These are phyloP conservation scores for Pogonocherus hispidulus DNA, from an alignment of 2,888 invertebrate species.

Conservation along the genomic window DNA sequence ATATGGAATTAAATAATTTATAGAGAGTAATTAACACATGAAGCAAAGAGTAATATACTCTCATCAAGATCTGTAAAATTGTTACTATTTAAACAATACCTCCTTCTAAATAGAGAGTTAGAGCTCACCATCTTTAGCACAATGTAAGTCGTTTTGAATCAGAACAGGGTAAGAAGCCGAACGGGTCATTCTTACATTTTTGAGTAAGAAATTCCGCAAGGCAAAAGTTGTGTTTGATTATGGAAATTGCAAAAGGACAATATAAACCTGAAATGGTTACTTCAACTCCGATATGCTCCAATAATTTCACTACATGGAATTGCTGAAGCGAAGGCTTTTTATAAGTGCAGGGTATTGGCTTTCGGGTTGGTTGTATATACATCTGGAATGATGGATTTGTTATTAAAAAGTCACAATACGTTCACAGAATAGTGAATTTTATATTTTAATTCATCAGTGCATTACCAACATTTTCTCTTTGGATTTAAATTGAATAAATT, in stretches of 20 bases:
- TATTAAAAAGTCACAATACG: too few species aligned
- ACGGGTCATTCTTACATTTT: neutral
- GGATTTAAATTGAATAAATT: too few species aligned
- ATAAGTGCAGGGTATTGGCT: neutral
- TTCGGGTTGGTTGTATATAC: too few species aligned
- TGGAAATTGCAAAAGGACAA: slow-evolving; percentile 1
- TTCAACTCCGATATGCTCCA: neutral
- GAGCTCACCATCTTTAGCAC: neutral
- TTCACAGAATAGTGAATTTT: too few species aligned
- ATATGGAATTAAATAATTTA: too few species aligned
- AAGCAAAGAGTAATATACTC: too few species aligned
- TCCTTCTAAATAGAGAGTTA: neutral
- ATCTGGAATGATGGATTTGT: too few species aligned
- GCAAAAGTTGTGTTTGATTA: slow-evolving; percentile 12
- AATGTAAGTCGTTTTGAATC: neutral
- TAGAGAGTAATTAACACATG: too few species aligned
- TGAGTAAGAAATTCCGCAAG: neutral
- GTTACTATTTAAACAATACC: neutral
- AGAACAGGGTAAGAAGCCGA: neutral
- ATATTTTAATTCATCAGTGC: too few species aligned
- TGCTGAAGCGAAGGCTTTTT: neutral
- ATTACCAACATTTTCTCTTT: too few species aligned
- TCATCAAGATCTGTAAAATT: too few species aligned
- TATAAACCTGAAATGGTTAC: neutral
- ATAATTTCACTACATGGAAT: neutral